A percentile compares a stretch with the other conserved stretches of the same genome.
phyloP scores from a whole-genome alignment of 35 echinoderm and acorn worm species.

The Heliocidaris tuberculata region DNA sequence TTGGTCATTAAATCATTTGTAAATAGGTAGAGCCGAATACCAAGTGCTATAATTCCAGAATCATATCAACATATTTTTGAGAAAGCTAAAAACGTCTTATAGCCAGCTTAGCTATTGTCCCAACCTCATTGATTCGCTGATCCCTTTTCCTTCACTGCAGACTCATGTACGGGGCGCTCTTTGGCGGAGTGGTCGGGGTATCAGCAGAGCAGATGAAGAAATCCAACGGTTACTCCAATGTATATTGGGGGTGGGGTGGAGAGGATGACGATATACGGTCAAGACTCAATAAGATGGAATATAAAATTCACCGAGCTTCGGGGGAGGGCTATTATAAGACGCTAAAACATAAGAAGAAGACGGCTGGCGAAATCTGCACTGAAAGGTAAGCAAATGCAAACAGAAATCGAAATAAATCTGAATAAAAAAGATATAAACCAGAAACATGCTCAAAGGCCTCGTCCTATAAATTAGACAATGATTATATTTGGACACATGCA shows the following conservation, averaged over 20 bases:
- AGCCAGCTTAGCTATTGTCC: background rate
- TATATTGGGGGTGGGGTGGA: constrained; percentile 40
- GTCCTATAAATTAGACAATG: too few relatives aligned
- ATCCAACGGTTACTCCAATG: constrained; percentile 37
- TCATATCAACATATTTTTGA: too few relatives aligned
- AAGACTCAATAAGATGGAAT: background rate
- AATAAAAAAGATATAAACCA: too few relatives aligned
- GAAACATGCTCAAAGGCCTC: too few relatives aligned
- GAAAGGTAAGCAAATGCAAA: background rate
- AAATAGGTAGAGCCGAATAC: too few relatives aligned
- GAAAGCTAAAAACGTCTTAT: too few relatives aligned
- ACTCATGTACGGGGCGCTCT: background rate
- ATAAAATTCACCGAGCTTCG: constrained; percentile 2
- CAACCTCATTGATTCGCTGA: background rate
- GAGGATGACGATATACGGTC: constrained; percentile 31
- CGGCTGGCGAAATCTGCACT: background rate
- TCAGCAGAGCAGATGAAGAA: constrained; percentile 23
- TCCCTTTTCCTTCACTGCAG: background rate
- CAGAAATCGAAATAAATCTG: background rate
- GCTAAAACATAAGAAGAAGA: constrained; percentile 31
- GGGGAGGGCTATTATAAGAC: constrained; percentile 26
- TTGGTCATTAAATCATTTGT: too few relatives aligned
- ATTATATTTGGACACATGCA: too few relatives aligned
- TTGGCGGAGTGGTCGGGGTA: constrained; percentile 10
- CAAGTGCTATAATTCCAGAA: too few relatives aligned